Evolutionary conservation across 2,113 vertebrate species (phyloP).

Genomic region (Ancistrus triradiatus): DNA sequence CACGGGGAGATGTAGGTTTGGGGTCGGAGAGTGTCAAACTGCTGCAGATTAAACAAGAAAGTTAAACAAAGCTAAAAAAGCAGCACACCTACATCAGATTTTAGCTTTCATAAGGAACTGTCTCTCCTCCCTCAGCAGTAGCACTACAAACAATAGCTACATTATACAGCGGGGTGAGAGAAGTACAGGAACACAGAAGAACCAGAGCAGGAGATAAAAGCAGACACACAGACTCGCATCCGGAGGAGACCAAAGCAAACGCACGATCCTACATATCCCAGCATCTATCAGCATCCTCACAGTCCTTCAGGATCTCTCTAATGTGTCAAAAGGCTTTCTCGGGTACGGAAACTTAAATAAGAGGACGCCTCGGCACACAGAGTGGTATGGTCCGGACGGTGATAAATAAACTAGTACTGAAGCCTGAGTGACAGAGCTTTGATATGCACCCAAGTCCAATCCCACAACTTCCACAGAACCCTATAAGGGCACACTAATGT

Average conservation of each 20-base stretch:
- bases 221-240: background rate
- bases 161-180: background rate
- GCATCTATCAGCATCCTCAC: background rate
- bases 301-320: background rate
- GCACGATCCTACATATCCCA: background rate
- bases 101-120: slow-evolving; percentile 6
- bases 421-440: too few relatives aligned
- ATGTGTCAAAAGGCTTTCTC: background rate
- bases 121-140: background rate
- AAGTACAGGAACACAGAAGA: background rate
- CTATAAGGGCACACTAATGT: too few relatives aligned
- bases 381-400: too few relatives aligned
- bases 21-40: too few relatives aligned
- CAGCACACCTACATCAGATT: background rate
- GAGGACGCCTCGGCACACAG: too few relatives aligned
- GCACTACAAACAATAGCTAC: background rate
- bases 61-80: background rate
- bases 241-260: background rate
- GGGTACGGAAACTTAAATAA: too few relatives aligned
- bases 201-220: slow-evolving; percentile 3
- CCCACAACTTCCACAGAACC: too few relatives aligned
- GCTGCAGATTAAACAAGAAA: background rate
- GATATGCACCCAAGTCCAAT: too few relatives aligned
- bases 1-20: too few relatives aligned
- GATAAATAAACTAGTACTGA: too few relatives aligned